Percentiles rank a stretch among this genome's conserved stretches.
Evolutionary conservation across 2,113 vertebrate species (phyloP).

Genomic region (Scomber colias): DNA sequence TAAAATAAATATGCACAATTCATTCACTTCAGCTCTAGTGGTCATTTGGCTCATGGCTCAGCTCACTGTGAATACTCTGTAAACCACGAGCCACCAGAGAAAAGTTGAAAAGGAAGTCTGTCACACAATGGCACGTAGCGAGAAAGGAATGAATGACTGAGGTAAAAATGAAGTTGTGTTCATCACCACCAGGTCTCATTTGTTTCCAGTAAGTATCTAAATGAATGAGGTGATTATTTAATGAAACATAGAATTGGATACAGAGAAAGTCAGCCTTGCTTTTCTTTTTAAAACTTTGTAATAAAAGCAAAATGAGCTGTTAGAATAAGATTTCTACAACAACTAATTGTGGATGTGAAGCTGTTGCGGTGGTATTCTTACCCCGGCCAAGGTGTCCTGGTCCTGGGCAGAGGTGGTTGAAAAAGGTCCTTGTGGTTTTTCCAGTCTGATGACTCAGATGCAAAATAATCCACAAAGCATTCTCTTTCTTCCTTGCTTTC

Average conservation of each 20-base stretch:
- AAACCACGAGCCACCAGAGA: too few species aligned
- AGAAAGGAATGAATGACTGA: not conserved
- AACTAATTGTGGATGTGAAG: not conserved
- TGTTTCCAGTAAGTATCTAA: not conserved
- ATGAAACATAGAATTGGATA: not conserved
- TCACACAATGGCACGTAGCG: not conserved
- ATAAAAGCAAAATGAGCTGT: not conserved
- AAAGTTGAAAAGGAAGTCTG: too few species aligned
- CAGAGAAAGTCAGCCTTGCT: not conserved
- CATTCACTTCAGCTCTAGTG: too few species aligned
- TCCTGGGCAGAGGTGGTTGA: slow-evolving; percentile 23
- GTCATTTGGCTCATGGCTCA: too few species aligned
- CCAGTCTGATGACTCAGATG: slow-evolving; percentile 13
- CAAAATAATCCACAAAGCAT: slow-evolving; percentile 32
- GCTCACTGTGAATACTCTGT: too few species aligned
- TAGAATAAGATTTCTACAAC: not conserved
- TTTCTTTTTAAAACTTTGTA: not conserved
- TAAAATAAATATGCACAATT: too few species aligned
- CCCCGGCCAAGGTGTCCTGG: slow-evolving; percentile 51
- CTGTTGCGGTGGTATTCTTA: slow-evolving; percentile 50
- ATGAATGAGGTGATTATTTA: not conserved
- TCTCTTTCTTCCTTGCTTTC: slow-evolving; percentile 50
- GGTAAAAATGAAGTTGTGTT: not conserved
- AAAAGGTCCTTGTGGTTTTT: slow-evolving; percentile 64
- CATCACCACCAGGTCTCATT: not conserved